phyloP scores from a whole-genome alignment of 2,113 vertebrate genomes.

The Nothocercus nigrocapillus region DNA sequence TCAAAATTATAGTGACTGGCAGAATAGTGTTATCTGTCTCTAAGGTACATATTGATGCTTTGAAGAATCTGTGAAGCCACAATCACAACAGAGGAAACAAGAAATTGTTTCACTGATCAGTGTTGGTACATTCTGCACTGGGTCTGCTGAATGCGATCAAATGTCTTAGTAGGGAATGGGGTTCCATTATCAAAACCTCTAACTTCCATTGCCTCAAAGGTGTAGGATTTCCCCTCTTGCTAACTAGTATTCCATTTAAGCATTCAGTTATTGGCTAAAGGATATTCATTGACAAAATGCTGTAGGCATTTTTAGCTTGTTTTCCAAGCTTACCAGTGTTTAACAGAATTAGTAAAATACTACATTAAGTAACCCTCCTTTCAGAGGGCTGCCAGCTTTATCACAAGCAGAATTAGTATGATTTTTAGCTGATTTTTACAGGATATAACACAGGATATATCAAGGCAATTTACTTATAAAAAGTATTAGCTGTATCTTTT shows the following conservation, averaged over 20 bases:
- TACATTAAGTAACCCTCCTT: neutral
- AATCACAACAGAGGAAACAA: neutral
- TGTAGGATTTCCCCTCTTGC: neutral
- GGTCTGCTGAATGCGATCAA: neutral
- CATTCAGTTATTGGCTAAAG: neutral
- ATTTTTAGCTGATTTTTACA: neutral
- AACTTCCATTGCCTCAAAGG: neutral
- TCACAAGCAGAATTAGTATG: neutral
- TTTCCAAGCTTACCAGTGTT: neutral
- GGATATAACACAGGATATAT: neutral
- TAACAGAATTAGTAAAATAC: neutral
- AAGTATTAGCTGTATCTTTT: neutral
- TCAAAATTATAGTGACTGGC: neutral
- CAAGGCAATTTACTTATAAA: neutral
- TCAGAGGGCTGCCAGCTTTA: neutral
- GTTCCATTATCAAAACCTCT: neutral
- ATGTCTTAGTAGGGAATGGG: neutral
- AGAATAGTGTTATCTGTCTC: neutral
- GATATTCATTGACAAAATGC: neutral
- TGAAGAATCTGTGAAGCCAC: neutral
- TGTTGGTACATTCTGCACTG: neutral
- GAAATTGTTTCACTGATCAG: neutral
- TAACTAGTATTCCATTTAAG: neutral
- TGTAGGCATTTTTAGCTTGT: neutral
- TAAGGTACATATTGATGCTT: neutral